Percentiles rank a stretch among this genome's conserved stretches.
These are phyloP conservation scores for Fulmarus glacialis DNA, from an alignment of 2,113 vertebrate genomes.

Conservation along the genomic window DNA sequence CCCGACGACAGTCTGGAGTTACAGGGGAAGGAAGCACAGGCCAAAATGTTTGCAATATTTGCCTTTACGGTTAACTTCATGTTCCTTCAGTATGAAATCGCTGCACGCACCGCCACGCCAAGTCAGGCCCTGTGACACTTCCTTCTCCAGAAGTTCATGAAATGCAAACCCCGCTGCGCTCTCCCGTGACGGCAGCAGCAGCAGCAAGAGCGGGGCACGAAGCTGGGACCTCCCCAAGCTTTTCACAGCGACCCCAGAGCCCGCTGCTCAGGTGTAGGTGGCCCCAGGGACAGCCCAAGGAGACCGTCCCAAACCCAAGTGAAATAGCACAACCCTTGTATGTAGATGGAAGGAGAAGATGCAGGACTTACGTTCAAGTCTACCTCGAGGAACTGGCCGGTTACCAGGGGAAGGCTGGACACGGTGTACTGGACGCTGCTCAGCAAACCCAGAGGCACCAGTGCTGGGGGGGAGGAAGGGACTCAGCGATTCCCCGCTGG, in stretches of 20 bases:
- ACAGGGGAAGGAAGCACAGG: background rate
- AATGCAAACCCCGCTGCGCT: background rate
- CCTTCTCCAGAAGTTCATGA: background rate
- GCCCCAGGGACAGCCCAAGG: background rate
- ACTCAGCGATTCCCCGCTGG: accelerated
- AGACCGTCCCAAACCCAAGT: background rate
- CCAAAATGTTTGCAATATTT: background rate
- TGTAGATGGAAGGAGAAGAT: background rate
- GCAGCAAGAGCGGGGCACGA: background rate
- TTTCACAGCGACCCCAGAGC: background rate
- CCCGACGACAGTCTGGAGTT: conserved; percentile 3
- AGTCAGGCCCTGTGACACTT: background rate
- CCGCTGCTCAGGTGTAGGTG: accelerated
- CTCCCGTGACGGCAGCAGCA: background rate
- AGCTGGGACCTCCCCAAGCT: background rate
- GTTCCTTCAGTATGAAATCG: background rate
- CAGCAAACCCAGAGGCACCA: conserved; percentile 63
- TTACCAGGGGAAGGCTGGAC: conserved; percentile 65
- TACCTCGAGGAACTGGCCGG: conserved; percentile 55
- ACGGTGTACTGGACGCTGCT: conserved; percentile 61
- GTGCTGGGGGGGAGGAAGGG: conserved; percentile 14
- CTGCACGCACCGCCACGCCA: accelerated
- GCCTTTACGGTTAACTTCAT: background rate
- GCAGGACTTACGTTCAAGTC: conserved; percentile 56
- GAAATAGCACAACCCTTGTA: background rate